Base-by-base conservation (phyloP, 2,113 vertebrate species). In the Peromyscus leucopus region DNA sequence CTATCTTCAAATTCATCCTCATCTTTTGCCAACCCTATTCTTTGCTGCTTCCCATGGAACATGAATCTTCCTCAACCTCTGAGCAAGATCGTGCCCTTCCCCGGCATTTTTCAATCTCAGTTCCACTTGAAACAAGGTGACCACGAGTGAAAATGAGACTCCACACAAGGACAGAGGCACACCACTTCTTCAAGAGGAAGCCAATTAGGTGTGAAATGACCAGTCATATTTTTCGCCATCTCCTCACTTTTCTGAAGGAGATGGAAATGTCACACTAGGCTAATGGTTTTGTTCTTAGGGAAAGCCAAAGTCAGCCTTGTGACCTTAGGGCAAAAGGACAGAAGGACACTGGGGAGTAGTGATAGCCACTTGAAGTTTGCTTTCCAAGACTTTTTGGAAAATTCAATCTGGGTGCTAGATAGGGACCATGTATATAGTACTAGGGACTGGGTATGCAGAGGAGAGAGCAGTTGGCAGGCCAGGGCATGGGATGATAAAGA, bases 201-300 rank as follows among this genome's bases (percentile, higher is more conserved):
- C 42, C 96, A 80, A 86, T 96, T 94, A 95, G 95, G 82, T 97
- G 93, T 97, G 96, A 97, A 97, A 96, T 95, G 75, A 90, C 97
- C 46, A 46, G 89, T 15, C 84, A 63, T 89, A 89, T 75, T 96
- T 97, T 91, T 33, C 95, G 78, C 33, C 61, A 21, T 79, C 61
- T 79, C 22, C 65, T 97, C 42, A 46, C 33, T 96, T 95, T 95
- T 72, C 19, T 61, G 83, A 87, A 96, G 92, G 69, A 96, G 19
- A 95, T 94, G 55, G 80, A 84, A 75, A 90, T 89, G 42, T 96
- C 92, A 82, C 69, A 76, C 24, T 46, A 91, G 74, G 86, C 21
- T 94, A 91, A 89, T 96, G 74, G 55, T 84, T 74, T 83, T 95
- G 92, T 36, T 92, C 42, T 80, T 95, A 90, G 31, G 65, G 72